Percentiles rank a stretch among this genome's conserved stretches.
These are phyloP conservation scores for Acholoe squamosa DNA, from an alignment of 2,888 invertebrate genomes.

Conservation along the genomic window DNA sequence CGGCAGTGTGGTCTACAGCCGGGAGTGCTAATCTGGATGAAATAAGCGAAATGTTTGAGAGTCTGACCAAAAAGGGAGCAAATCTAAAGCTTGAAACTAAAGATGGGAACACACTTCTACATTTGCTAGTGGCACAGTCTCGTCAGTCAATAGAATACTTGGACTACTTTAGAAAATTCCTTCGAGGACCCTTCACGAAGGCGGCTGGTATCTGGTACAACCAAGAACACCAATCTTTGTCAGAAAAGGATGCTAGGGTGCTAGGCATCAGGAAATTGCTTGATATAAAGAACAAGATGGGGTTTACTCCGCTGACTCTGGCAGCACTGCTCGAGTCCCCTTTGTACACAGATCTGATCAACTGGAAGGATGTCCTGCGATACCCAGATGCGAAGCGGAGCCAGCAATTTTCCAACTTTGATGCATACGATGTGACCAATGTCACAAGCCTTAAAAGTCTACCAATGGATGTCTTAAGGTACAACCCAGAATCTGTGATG, in stretches of 20 bases:
- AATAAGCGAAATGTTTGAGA: not conserved
- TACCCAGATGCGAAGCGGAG: not conserved
- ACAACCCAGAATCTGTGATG: not conserved
- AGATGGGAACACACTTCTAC: not conserved
- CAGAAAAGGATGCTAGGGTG: not conserved
- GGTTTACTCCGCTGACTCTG: not conserved
- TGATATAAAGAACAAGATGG: not conserved
- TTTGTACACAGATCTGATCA: not conserved
- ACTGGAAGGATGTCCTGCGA: conserved; percentile 24
- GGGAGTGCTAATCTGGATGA: not conserved
- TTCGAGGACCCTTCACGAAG: not conserved
- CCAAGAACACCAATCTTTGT: not conserved
- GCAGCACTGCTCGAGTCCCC: conserved; percentile 1
- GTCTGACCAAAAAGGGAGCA: not conserved
- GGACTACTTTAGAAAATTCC: not conserved
- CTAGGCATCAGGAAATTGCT: not conserved
- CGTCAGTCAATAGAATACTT: not conserved
- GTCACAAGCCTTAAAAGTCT: not conserved
- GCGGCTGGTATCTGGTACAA: not conserved
- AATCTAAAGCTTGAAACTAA: not conserved
- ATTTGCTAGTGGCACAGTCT: not conserved
- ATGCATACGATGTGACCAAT: not conserved
- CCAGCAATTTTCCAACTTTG: not conserved
- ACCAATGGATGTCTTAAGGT: not conserved
- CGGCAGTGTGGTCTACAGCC: not conserved